Conservation (phyloP, 2,113 vertebrate genomes). For the Eira barbara region DNA sequence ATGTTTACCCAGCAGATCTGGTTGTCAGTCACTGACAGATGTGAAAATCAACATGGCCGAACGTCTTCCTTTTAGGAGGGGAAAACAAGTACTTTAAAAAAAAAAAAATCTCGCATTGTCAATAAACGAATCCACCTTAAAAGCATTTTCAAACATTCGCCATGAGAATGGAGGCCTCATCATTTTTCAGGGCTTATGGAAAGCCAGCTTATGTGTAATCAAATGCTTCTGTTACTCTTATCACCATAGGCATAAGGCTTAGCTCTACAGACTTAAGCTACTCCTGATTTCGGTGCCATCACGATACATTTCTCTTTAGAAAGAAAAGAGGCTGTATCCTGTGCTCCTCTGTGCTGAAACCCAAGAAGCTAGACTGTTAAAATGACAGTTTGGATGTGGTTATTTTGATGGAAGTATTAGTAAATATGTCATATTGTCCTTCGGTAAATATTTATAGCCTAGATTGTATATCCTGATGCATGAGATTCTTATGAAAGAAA, state of each 20-base stretch:
- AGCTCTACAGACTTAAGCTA: background rate
- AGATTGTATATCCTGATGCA: background rate
- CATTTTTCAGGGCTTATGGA: background rate
- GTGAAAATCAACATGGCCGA: background rate
- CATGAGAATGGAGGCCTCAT: background rate
- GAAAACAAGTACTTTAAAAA: background rate
- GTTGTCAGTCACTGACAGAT: background rate
- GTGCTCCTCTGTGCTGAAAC: background rate
- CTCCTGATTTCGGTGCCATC: background rate
- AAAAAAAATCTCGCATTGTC: background rate
- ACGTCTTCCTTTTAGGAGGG: background rate
- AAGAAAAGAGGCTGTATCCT: background rate
- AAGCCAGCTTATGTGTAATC: background rate
- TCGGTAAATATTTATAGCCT: conserved; percentile 56
- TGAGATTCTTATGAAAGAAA: conserved; percentile 29
- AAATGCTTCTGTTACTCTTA: background rate
- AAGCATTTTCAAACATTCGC: background rate
- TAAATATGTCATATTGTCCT: conserved; percentile 45
- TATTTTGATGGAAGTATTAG: conserved; percentile 42
- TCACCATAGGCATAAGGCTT: background rate
- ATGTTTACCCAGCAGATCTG: background rate
- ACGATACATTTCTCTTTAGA: background rate
- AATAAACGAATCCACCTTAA: background rate
- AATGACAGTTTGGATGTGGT: background rate
- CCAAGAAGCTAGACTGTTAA: background rate